Evolutionary conservation across 2,113 vertebrate genomes (phyloP), one percentile per base, ranked within the genome.

Genomic region (Chaetodon auriga): DNA sequence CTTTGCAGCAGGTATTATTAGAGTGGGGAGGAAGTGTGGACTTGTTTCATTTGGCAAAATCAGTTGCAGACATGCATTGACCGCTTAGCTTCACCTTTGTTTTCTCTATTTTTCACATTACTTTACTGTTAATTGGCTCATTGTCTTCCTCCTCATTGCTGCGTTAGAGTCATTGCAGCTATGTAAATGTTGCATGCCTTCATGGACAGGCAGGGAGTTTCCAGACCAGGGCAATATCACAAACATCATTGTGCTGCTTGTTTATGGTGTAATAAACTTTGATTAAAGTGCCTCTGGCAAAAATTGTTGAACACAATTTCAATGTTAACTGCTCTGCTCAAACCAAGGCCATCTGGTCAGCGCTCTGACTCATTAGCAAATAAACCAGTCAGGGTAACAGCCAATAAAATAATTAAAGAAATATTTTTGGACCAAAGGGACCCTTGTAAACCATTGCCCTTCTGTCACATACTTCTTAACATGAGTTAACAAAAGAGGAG

Each of bases 271-370:
- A 57, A 83, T 92, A 91, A 91, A 91, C 79, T 79, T 75, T 86
- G 73, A 84, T 74, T 68, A 86, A 88, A 83, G 68, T 77, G 80
- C 82, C 79, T 80, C 78, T 82, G 90, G 77, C 70, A 60, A 70
- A 90, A 80, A 86, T 62, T 85, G 84, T 85, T 77, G 49, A 68
- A 87, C 81, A 87, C 69, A 71, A 63, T 85, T 90, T 82, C 51
- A 84, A 38, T 60, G 75, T 78, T 84, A 87, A 85, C 81, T 63
- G 75, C 77, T 69, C 81, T 51, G 48, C 66, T 89, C 77, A 90
- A 85, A 91, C 77, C 83, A 60, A 71, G 73, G 70, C 82, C 84
- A 87, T 91, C 90, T 93, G 87, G 80, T 85, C 82, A 83, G 75
- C 13, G 53, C 73, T 61, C 65, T 78, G 83, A 87, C 81, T 87